A percentile compares a stretch with the other conserved stretches of the same genome.
These are phyloP conservation scores for Rana temporaria DNA, from an alignment of 2,113 vertebrate species.

Conservation along the genomic window DNA sequence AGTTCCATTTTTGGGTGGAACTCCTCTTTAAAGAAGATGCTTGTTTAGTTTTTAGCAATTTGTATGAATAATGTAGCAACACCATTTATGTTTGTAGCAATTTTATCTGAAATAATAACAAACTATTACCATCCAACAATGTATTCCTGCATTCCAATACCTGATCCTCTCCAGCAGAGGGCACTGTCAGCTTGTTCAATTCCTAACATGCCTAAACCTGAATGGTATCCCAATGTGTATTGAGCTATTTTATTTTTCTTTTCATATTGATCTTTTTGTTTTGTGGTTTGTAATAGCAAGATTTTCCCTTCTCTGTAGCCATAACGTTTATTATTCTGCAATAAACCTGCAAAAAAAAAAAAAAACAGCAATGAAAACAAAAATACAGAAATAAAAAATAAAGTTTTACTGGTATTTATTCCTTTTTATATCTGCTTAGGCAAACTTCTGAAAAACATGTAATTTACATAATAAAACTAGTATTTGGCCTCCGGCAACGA, in stretches of 20 bases:
- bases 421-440: neutral
- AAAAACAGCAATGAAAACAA: neutral
- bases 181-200: slow-evolving; percentile 7
- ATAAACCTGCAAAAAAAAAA: neutral
- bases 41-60: too few relatives aligned
- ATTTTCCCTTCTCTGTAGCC: neutral
- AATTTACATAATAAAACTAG: slow-evolving; percentile 11
- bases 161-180: slow-evolving; percentile 28
- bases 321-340: neutral
- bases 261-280: slow-evolving; percentile 3
- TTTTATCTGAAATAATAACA: too few relatives aligned
- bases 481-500: neutral
- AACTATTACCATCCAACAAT: too few relatives aligned
- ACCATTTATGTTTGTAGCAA: too few relatives aligned
- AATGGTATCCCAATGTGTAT: neutral
- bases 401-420: neutral
- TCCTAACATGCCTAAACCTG: neutral
- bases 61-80: too few relatives aligned
- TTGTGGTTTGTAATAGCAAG: slow-evolving; percentile 19
- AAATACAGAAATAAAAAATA: neutral
- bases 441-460: slow-evolving; percentile 2
- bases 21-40: too few relatives aligned
- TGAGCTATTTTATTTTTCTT: neutral
- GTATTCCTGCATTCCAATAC: neutral
- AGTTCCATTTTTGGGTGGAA: too few relatives aligned